Conservation (phyloP, 2,888 invertebrate species). For the Conomelus anceps region DNA sequence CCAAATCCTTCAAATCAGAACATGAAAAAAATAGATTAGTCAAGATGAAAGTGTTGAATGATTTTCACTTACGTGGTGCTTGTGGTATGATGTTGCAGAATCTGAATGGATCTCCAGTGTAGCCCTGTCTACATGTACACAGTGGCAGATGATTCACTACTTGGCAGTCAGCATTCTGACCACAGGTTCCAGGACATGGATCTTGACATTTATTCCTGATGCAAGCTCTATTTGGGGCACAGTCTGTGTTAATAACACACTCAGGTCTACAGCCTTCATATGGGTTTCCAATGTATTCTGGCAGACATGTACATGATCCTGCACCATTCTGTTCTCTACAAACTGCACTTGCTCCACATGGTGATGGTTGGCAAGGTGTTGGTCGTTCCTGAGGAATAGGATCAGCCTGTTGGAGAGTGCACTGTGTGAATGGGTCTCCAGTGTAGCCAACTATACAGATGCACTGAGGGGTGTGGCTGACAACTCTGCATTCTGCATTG, state of each 20-base stretch:
- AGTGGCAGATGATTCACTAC: slow-evolving; percentile 59
- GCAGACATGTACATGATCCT: slow-evolving; percentile 63
- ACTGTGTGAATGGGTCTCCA: slow-evolving; percentile 39
- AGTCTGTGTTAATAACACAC: slow-evolving; percentile 57
- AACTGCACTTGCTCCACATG: slow-evolving; percentile 63
- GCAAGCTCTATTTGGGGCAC: slow-evolving; percentile 56
- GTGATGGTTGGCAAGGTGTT: slow-evolving; percentile 64
- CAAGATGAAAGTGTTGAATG: too few species aligned
- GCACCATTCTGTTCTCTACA: slow-evolving; percentile 65
- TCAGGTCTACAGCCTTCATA: slow-evolving; percentile 60
- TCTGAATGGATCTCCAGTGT: slow-evolving; percentile 59
- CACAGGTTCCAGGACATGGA: slow-evolving; percentile 63
- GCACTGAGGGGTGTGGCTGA: slow-evolving; percentile 67
- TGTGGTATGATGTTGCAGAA: slow-evolving; percentile 49
- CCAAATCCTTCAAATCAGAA: too few species aligned
- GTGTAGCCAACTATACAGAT: slow-evolving; percentile 52
- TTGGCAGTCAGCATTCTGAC: slow-evolving; percentile 58
- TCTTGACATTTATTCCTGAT: slow-evolving; percentile 59
- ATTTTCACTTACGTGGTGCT: slow-evolving; percentile 40
- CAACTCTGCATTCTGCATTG: slow-evolving; percentile 59
- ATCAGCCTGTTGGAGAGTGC: slow-evolving; percentile 30
- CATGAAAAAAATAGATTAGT: too few species aligned
- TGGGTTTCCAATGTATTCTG: slow-evolving; percentile 68
- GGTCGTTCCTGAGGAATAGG: slow-evolving; percentile 28
- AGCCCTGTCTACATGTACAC: slow-evolving; percentile 55